A percentile compares a stretch with the other conserved stretches of the same genome.
phyloP scores from a whole-genome alignment of 92 coral and sea anemone species.

The Siderastrea siderea region DNA sequence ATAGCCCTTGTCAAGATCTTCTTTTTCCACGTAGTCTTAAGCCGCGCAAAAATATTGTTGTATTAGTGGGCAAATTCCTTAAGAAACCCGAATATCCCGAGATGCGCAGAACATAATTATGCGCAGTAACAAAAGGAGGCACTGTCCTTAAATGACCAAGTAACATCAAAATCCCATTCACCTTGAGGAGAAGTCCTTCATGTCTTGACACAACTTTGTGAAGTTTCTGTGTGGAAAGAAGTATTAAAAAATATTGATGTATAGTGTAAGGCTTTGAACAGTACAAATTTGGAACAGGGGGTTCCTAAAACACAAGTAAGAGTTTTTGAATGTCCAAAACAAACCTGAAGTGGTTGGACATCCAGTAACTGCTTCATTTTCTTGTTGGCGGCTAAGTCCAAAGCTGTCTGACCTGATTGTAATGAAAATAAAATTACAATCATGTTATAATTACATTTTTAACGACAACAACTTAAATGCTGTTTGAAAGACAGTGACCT shows the following conservation, averaged over 20 bases:
- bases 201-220: constrained; percentile 93
- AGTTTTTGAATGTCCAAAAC: background rate
- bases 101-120: too few relatives aligned
- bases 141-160: background rate
- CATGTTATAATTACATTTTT: too few relatives aligned
- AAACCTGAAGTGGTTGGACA: constrained; percentile 92
- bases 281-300: background rate
- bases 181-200: constrained; percentile 95
- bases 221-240: constrained; percentile 63
- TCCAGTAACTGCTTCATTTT: constrained; percentile 89
- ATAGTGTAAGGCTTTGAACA: background rate
- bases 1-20: too few relatives aligned
- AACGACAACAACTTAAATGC: too few relatives aligned
- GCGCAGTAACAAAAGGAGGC: too few relatives aligned
- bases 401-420: constrained; percentile 76
- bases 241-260: background rate
- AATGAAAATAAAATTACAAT: background rate
- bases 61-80: too few relatives aligned
- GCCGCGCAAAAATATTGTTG: too few relatives aligned
- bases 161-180: constrained; percentile 16
- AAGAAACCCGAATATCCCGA: too few relatives aligned
- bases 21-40: too few relatives aligned
- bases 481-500: too few relatives aligned
- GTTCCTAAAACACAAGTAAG: too few relatives aligned
- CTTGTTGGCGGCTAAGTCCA: constrained; percentile 71